Percentiles rank a stretch among this genome's conserved stretches.
These are phyloP conservation scores for Mesorhabditis spiculigera DNA, from an alignment of 2,888 invertebrate genomes.

Conservation along the genomic window DNA sequence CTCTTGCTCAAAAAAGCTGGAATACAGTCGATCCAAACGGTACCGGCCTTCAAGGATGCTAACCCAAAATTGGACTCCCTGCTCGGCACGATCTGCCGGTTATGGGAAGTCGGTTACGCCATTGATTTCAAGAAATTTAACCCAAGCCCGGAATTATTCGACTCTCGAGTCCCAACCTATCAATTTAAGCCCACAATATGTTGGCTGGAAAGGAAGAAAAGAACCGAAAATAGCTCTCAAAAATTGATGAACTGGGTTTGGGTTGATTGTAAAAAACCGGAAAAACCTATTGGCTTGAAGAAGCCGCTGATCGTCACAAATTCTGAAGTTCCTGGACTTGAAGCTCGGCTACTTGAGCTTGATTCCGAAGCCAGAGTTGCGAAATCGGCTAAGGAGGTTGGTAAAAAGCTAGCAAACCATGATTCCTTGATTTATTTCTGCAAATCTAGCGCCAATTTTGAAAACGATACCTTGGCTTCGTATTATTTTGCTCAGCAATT, in stretches of 20 bases:
- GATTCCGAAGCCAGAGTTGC: background rate
- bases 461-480: background rate
- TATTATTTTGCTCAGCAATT: background rate
- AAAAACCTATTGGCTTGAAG: background rate
- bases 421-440: background rate
- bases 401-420: background rate
- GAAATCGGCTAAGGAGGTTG: background rate
- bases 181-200: conserved; percentile 23
- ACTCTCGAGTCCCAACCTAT: conserved; percentile 27
- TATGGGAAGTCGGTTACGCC: conserved; percentile 33
- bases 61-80: conserved; percentile 12
- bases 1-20: background rate
- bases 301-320: background rate
- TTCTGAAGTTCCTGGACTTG: background rate
- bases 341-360: background rate
- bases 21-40: background rate
- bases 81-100: conserved; percentile 19
- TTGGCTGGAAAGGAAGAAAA: conserved; percentile 1
- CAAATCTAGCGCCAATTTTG: background rate
- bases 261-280: background rate
- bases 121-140: conserved; percentile 16
- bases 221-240: background rate
- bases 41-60: background rate
- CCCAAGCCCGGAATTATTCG: background rate
- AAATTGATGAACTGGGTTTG: background rate